Evolutionary conservation across 2,888 invertebrate genomes (phyloP).

Genomic region (Lysandra bellargus): DNA sequence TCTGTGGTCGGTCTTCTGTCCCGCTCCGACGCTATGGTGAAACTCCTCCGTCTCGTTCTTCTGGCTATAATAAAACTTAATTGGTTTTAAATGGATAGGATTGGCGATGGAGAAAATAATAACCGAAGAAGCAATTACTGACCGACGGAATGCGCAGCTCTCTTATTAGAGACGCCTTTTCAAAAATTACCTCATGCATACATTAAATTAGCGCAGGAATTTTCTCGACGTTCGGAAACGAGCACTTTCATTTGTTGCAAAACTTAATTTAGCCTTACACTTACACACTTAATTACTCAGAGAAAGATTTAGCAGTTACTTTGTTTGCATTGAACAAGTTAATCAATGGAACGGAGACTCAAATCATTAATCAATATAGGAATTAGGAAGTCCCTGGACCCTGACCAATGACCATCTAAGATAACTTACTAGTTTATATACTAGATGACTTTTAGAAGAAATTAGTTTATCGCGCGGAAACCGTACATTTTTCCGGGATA

Average conservation of each 20-base stretch:
- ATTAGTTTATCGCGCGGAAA: no score
- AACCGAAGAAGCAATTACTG: conserved; percentile 64
- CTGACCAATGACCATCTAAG: no score
- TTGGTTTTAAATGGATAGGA: conserved; percentile 78
- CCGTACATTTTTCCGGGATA: no score
- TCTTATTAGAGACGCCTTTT: conserved; percentile 57
- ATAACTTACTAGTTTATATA: no score
- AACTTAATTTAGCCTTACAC: conserved; percentile 6
- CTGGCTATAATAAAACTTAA: conserved; percentile 72
- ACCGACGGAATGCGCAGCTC: conserved; percentile 51
- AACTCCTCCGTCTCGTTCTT: conserved; percentile 52
- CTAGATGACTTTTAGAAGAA: no score
- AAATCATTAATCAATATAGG: no score
- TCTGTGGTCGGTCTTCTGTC: conserved; percentile 53
- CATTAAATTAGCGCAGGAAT: conserved; percentile 52
- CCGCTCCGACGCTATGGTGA: conserved; percentile 48
- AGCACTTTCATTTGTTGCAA: neutral
- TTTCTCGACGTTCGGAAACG: conserved; percentile 28
- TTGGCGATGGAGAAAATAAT: conserved; percentile 69
- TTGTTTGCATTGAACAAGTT: no score
- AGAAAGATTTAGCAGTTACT: neutral
- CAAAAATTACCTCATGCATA: conserved; percentile 69
- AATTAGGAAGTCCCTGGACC: no score
- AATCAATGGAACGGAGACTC: no score
- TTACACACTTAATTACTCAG: neutral